phyloP scores from a whole-genome alignment of 2,113 vertebrate genomes.

The Harpagus bidentatus region DNA sequence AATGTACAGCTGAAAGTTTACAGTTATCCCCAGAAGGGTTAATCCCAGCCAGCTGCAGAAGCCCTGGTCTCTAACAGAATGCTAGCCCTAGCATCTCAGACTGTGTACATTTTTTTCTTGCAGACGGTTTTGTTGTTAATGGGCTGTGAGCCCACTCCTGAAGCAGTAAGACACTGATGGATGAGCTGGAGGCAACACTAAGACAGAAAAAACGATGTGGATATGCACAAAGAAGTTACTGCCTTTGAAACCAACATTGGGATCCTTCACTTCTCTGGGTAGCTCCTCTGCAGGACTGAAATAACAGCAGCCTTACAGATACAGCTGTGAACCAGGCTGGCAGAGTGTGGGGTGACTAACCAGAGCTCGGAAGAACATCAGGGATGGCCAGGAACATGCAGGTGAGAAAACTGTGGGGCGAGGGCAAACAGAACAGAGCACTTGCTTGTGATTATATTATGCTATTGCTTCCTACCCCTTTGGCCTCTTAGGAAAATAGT shows the following conservation, averaged over 20 bases:
- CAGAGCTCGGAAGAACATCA: background rate
- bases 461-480: background rate
- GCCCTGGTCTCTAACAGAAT: background rate
- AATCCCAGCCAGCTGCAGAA: conserved; percentile 26
- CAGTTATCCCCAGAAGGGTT: background rate
- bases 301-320: background rate
- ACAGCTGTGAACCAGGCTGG: background rate
- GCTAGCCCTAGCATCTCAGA: background rate
- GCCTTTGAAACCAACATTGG: background rate
- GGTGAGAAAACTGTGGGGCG: background rate
- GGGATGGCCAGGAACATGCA: background rate
- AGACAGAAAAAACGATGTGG: background rate
- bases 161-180: background rate
- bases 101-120: background rate
- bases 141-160: background rate
- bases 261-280: background rate
- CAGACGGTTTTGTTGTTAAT: background rate
- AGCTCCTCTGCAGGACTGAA: background rate
- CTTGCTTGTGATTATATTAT: background rate
- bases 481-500: background rate
- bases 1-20: background rate
- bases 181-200: background rate
- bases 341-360: background rate
- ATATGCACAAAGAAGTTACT: background rate
- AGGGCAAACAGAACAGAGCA: background rate